These are phyloP conservation scores for Bagarius yarrelli DNA, from an alignment of 2,113 vertebrate species.

Conservation along the genomic window DNA sequence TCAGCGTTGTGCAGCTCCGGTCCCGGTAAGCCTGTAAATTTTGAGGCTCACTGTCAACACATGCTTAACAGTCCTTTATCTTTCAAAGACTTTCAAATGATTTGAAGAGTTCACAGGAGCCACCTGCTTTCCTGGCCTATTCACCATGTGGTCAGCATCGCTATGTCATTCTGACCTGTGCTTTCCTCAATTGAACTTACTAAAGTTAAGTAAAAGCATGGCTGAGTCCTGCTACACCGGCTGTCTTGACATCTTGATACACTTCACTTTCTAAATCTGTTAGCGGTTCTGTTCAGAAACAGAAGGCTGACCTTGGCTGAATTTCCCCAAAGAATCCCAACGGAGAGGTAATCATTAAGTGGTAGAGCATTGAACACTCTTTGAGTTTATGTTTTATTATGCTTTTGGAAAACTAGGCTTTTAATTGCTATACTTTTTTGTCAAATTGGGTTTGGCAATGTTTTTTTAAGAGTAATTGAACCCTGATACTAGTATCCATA, in stretches of 20 bases:
- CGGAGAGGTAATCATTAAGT: background rate
- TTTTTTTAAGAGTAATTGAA: too few relatives aligned
- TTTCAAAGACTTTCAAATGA: conserved; percentile 31
- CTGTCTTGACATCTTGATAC: conserved; percentile 52
- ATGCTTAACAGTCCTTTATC: conserved; percentile 34
- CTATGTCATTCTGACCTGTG: conserved; percentile 26
- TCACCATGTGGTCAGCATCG: conserved; percentile 37
- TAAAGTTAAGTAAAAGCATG: conserved; percentile 17
- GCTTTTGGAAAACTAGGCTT: background rate
- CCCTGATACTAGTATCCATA: background rate
- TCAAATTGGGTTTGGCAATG: conserved; percentile 13
- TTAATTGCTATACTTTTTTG: conserved; percentile 9
- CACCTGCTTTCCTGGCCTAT: conserved; percentile 2
- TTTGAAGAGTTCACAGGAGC: conserved; percentile 35
- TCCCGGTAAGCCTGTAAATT: conserved; percentile 46
- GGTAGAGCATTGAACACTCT: background rate
- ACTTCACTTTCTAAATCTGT: conserved; percentile 45
- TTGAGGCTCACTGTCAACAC: conserved; percentile 37
- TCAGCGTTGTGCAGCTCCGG: conserved; percentile 28
- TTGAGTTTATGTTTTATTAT: background rate
- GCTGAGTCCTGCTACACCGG: conserved; percentile 33
- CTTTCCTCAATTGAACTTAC: conserved; percentile 22
- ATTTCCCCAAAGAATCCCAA: background rate
- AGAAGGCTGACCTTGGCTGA: conserved; percentile 4
- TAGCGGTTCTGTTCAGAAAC: conserved; percentile 44